Evolutionary conservation across 1,140 invertebrate genomes (phyloP), one percentile per base, ranked within the genome.

Genomic region (Euschistus heros): DNA sequence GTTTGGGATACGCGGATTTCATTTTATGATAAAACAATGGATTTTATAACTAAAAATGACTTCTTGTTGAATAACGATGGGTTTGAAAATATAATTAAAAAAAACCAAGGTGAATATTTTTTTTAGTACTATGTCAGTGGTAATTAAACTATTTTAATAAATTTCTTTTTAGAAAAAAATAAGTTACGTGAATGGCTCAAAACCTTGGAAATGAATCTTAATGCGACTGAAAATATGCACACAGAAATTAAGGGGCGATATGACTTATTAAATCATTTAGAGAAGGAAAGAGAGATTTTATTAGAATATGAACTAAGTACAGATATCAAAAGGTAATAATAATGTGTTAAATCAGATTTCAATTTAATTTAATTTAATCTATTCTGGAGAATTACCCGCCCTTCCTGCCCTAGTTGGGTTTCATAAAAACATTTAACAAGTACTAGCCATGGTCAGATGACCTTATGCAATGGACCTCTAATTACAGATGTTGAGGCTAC

Each of bases 241-340:
- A 57, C 18, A 24, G 54, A 57, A 57, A 4, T 22, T 57, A 57
- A 57, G 26, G 54, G 2, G 6, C 18, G 15, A 24, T 24, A 24
- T 22, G 54, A 57, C 24, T 57, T 57, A 26, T 24, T 57, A 5
- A 20, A 57, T 20, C 54, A 57, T 27, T 26, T 57, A 15, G 54
- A 57, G 22, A 57, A 26, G 24, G 54, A 57, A 15, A 57, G 24
- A 26, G 54, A 57, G 24, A 57, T 24, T 57, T 24, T 57, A 24
- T 17, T 13, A 24, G 54, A 57, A 8, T 57, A 57, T 57, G 54
- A 57, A 57, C 6, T 6, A 5, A 57, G 54, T 57, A 22, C 54
- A 8, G 54, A 57, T 14, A 26, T 57, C 14, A 22, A 24, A 26
- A 57, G 54, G 54, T 10, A 44, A 44, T 17, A 44, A 17, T 52